These are phyloP conservation scores for Sebastes cheni DNA, from an alignment of 2,797 vertebrate genomes.

Conservation along the genomic window DNA sequence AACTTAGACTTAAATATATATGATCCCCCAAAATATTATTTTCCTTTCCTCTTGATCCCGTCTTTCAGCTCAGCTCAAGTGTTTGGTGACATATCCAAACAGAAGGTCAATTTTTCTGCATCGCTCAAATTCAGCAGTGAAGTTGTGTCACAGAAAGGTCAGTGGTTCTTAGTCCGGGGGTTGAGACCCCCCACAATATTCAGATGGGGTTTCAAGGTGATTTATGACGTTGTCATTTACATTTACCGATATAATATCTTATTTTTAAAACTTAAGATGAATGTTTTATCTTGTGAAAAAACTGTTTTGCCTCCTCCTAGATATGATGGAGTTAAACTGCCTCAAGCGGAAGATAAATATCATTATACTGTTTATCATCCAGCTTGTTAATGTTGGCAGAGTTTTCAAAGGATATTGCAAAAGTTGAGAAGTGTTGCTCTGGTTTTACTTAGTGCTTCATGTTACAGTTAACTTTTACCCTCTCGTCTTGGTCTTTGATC, in stretches of 20 bases:
- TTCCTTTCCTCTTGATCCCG: neutral
- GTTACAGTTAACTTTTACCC: neutral
- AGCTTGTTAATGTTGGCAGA: neutral
- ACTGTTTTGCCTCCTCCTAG: neutral
- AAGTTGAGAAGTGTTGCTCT: neutral
- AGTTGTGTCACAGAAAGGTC: neutral
- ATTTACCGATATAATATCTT: neutral
- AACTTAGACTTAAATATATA: neutral
- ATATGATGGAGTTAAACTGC: neutral
- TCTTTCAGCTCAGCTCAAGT: neutral
- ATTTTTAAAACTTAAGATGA: neutral
- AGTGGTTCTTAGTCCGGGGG: neutral
- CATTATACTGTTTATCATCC: neutral
- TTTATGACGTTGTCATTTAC: neutral
- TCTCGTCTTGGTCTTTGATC: constrained; percentile 8
- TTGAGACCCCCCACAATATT: neutral
- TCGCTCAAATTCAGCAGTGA: neutral
- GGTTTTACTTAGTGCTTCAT: neutral
- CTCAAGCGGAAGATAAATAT: neutral
- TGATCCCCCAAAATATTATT: neutral
- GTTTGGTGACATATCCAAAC: neutral
- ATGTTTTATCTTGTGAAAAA: neutral
- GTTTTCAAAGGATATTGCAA: neutral
- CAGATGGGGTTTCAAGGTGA: neutral
- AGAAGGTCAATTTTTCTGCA: neutral